Base-by-base conservation (phyloP, 2,797 vertebrate species). In the Sylvia borin region DNA sequence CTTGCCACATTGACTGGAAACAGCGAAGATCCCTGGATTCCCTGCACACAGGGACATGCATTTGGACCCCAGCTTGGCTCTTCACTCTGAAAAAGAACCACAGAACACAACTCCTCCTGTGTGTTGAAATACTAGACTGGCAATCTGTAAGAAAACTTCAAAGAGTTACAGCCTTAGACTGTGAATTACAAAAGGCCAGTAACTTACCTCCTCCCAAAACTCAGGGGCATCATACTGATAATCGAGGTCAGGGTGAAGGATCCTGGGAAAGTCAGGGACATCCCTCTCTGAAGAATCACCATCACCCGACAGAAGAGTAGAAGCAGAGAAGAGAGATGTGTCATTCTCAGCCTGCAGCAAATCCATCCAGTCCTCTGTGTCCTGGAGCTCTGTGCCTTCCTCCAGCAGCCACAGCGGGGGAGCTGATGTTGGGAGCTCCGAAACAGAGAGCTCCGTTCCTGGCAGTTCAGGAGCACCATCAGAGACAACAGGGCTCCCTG, bases 31-130 rank as follows among this genome's bases (percentile, higher is more conserved):
- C 98, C 99, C 90, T 99, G 98, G 60, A 99, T 98, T 62, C 97
- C 98, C 90, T 99, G 98, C 80, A 99, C 99, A 24, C 99, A 99
- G 5, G 99, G 99, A 96, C 99, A 99, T 1, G 99, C 98, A 34
- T 97, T 98, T 13, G 98, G 96, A 22, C 99, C 99, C 98, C 97
- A 97, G 92, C 85, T 98, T 60, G 97, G 96, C 54, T 98, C 98
- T 76, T 99, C 98, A 50, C 98, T 98, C 98, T 99, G 97, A 91
- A 95, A 93, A 92, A 48, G 89, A 68, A 26, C 11, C 40, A 82
- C 6, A 76, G n/a, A 22, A 22, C 21, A 84, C 45, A 18, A 42
- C 7, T 16, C 43, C 87, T 80, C 29, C 24, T 32, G 13, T 11
- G 40, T 36, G 66, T 51, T 84, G 73, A 81, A 92, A 84, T 62